Conservation (phyloP, 2,113 vertebrate species). For the Macrotus californicus region DNA sequence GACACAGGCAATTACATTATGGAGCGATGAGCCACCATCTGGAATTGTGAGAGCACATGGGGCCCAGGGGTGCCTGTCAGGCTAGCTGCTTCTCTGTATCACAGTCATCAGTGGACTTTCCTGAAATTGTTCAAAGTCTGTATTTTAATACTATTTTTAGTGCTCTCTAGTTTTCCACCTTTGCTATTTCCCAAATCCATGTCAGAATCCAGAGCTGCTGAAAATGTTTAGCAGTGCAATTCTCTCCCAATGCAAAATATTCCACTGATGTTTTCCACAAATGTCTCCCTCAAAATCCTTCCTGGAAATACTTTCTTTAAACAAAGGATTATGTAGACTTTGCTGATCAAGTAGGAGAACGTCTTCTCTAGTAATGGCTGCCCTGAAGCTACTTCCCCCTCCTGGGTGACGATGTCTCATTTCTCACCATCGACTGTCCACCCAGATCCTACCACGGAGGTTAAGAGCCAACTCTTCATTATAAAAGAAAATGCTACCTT, state of each 20-base stretch:
- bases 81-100: not conserved
- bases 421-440: rapidly evolving
- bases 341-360: not conserved
- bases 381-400: not conserved
- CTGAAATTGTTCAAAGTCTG: not conserved
- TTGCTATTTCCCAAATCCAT: not conserved
- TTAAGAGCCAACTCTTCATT: not conserved
- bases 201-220: not conserved
- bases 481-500: not conserved
- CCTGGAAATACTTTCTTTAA: not conserved
- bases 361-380: not conserved
- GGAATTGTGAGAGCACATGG: not conserved
- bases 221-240: not conserved
- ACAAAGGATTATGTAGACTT: not conserved
- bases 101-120: not conserved
- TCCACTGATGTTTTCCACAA: not conserved
- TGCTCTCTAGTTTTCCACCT: not conserved
- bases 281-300: not conserved
- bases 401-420: not conserved
- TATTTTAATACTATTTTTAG: not conserved
- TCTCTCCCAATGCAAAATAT: not conserved
- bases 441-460: not conserved
- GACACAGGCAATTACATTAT: not conserved
- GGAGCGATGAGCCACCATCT: not conserved
- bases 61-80: rapidly evolving